Evolutionary conservation across 23 tunicate genomes (phyloP).

Genomic region (Halocynthia aurantium): DNA sequence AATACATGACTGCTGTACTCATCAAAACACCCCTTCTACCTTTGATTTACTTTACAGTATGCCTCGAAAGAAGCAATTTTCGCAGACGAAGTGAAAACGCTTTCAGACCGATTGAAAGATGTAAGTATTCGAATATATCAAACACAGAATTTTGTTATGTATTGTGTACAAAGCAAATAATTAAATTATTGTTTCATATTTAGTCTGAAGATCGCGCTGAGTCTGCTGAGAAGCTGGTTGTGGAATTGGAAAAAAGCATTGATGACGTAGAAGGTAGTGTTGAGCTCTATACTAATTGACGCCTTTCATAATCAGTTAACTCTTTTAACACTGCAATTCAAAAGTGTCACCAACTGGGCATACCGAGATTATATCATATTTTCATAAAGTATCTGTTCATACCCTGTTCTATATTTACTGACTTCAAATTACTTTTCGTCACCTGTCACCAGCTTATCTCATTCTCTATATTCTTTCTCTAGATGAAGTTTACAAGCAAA

Average conservation of each 20-base stretch:
- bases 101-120: conserved; percentile 10
- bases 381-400: no score
- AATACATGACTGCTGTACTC: background rate
- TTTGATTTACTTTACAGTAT: background rate
- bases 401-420: no score
- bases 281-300: background rate
- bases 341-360: no score
- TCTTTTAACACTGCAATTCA: no score
- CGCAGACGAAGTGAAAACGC: conserved; percentile 11
- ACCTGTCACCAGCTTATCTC: no score
- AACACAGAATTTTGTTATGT: background rate
- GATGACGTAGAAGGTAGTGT: conserved; percentile 19
- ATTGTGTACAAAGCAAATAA: background rate
- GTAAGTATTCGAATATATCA: background rate
- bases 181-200: background rate
- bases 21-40: no score
- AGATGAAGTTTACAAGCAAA: conserved; percentile 74
- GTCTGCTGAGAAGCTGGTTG: conserved; percentile 9
- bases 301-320: background rate
- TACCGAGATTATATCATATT: no score
- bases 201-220: conserved; percentile 16
- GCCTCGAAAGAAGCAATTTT: conserved; percentile 7
- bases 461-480: background rate
- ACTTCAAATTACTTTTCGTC: no score
- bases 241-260: conserved; percentile 19